Evolutionary conservation across 2,888 invertebrate species (phyloP).

Genomic region (Polymixis lichenea): DNA sequence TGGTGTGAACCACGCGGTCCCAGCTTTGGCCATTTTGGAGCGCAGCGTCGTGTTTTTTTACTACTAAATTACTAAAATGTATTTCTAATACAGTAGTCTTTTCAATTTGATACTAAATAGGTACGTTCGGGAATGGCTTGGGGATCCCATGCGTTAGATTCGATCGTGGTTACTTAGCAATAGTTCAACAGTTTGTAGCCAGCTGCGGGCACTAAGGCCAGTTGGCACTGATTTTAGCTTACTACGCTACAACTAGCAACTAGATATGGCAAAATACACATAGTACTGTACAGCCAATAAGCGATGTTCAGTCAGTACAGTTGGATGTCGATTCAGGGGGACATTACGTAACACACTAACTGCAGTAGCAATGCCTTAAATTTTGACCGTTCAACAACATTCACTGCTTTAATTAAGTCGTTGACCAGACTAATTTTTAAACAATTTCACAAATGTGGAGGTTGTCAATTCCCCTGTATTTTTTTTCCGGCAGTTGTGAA

Average conservation of each 20-base stretch:
- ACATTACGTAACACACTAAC: no score
- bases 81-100: neutral
- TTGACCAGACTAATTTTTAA: no score
- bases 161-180: slow-evolving; percentile 31
- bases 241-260: slow-evolving; percentile 8
- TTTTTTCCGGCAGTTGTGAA: no score
- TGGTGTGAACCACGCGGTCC: no score
- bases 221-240: slow-evolving; percentile 28
- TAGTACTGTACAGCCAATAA: slow-evolving; percentile 12
- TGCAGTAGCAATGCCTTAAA: no score
- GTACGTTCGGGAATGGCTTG: slow-evolving; percentile 13
- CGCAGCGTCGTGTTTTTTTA: no score
- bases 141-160: slow-evolving; percentile 17
- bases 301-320: slow-evolving; percentile 17
- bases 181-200: slow-evolving; percentile 37
- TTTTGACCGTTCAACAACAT: no score
- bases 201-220: slow-evolving; percentile 13
- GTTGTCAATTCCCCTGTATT: no score
- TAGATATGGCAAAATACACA: slow-evolving; percentile 7
- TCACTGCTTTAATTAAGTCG: no score
- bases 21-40: no score
- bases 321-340: neutral
- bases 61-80: no score
- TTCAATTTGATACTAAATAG: slow-evolving; percentile 4
- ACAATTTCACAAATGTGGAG: no score